Conservation (phyloP, 2,797 vertebrate genomes). For the Eospalax fontanierii region DNA sequence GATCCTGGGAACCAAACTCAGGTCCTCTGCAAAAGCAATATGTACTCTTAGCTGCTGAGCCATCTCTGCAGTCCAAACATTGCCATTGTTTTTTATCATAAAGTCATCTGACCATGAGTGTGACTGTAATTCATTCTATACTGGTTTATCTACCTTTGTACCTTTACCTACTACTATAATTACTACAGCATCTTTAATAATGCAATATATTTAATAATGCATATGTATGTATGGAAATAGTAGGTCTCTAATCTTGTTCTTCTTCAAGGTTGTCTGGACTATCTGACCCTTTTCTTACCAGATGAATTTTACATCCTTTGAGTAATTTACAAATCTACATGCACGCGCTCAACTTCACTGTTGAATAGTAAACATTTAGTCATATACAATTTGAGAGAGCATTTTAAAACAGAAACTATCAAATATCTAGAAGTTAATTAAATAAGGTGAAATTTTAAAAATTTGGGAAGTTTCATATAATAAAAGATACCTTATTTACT, state of each 20-base stretch:
- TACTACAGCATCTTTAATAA: background rate
- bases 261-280: background rate
- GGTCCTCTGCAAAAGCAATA: too few relatives aligned
- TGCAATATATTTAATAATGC: background rate
- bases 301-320: conserved; percentile 11
- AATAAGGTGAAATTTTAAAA: background rate
- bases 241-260: background rate
- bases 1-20: too few relatives aligned
- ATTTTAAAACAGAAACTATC: background rate
- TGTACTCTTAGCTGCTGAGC: too few relatives aligned
- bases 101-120: background rate
- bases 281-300: conserved; percentile 16
- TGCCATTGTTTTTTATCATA: background rate
- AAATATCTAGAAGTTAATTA: background rate
- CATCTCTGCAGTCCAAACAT: background rate
- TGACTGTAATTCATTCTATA: background rate
- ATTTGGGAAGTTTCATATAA: background rate
- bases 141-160: background rate
- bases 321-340: background rate
- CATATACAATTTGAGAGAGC: background rate
- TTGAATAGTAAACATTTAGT: background rate
- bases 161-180: background rate
- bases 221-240: background rate
- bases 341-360: background rate
- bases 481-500: background rate